These are phyloP conservation scores for Stegophylla sp. DNA, from an alignment of 2,888 invertebrate species.

Conservation along the genomic window DNA sequence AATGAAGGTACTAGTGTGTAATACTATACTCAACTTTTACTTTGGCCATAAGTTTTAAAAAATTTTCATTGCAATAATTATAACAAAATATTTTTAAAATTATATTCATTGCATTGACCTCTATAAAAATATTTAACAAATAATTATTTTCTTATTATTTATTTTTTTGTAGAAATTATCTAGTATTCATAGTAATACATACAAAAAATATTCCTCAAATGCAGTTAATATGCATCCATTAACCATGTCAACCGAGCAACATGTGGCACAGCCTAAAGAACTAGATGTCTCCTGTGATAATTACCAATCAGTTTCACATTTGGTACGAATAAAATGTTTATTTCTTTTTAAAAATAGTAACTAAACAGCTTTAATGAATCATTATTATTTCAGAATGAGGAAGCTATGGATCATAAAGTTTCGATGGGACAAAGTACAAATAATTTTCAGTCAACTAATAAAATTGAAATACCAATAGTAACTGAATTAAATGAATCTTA, in stretches of 20 bases:
- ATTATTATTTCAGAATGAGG: slow-evolving; percentile 39
- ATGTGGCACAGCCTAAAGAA: slow-evolving; percentile 19
- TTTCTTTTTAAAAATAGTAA: background rate
- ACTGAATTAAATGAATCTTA: slow-evolving; percentile 29
- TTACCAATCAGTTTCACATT: slow-evolving; percentile 26
- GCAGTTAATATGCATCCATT: slow-evolving; percentile 29
- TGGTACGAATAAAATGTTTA: background rate
- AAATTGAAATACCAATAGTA: slow-evolving; percentile 13
- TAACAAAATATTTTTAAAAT: too few relatives aligned
- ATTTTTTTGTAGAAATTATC: slow-evolving; percentile 47
- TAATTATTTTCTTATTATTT: too few relatives aligned
- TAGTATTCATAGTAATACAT: slow-evolving; percentile 49
- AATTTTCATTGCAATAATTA: too few relatives aligned
- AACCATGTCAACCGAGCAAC: slow-evolving; percentile 36
- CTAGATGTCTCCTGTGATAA: slow-evolving; percentile 32
- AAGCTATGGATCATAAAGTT: slow-evolving; percentile 28
- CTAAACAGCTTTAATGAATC: background rate
- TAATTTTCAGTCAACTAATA: slow-evolving; percentile 2
- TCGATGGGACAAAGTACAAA: slow-evolving; percentile 11
- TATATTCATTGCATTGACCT: too few relatives aligned
- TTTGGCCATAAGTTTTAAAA: too few relatives aligned
- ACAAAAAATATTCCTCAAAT: slow-evolving; percentile 47
- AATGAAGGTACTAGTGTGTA: too few relatives aligned
- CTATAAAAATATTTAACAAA: too few relatives aligned
- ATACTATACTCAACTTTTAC: too few relatives aligned